Conservation (phyloP, 2,797 vertebrate genomes). For the Oreonectes daqikongensis region DNA sequence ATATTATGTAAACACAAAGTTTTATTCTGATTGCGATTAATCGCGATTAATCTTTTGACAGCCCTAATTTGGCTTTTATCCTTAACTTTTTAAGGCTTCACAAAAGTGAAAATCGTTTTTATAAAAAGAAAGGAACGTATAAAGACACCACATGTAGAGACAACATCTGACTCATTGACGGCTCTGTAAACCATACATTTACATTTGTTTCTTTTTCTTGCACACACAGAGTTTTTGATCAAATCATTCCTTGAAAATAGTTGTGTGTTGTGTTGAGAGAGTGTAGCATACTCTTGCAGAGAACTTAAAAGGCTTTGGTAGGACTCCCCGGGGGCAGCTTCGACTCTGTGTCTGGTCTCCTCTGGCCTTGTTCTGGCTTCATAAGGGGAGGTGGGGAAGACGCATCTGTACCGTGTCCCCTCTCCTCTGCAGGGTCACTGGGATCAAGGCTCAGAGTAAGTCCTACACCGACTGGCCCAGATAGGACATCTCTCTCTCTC, state of each 20-base stretch:
- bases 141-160: conserved; percentile 32
- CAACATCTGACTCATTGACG: conserved; percentile 36
- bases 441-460: conserved; percentile 49
- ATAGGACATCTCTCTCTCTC: conserved; percentile 56
- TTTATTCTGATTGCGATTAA: too few relatives aligned
- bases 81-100: too few relatives aligned
- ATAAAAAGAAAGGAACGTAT: too few relatives aligned
- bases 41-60: too few relatives aligned
- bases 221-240: conserved; percentile 41
- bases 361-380: conserved; percentile 45
- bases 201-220: conserved; percentile 19
- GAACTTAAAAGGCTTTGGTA: conserved; percentile 59
- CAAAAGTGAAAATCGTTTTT: too few relatives aligned
- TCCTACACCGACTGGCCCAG: conserved; percentile 26
- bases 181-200: conserved; percentile 12
- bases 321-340: conserved; percentile 51
- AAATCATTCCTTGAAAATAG: conserved; percentile 32
- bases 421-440: conserved; percentile 53
- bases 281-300: conserved; percentile 45
- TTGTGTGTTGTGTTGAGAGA: conserved; percentile 46
- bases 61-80: too few relatives aligned
- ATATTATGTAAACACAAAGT: too few relatives aligned
- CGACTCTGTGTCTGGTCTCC: conserved; percentile 44
- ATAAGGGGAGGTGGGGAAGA: conserved; percentile 22
- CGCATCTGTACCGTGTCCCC: conserved; percentile 16